Evolutionary conservation across 1,140 invertebrate genomes (phyloP), one percentile per base, ranked within the genome.

Genomic region (Choristoneura fumiferana): DNA sequence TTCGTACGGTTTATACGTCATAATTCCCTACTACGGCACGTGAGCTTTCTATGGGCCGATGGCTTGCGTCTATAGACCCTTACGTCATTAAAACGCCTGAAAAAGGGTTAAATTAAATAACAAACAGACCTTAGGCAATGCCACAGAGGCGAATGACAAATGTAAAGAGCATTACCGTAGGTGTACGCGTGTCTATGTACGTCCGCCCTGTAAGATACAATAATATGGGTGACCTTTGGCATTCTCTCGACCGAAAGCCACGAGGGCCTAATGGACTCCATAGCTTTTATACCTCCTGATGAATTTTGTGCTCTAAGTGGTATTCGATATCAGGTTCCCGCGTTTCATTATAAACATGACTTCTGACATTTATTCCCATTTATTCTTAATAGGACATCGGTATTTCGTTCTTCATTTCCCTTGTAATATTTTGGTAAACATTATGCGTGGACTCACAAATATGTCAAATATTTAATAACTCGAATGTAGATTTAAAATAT

Each of bases 221-320:
- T 60, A 40, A 22, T 34, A 18, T 57, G 45, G 52, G 40, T 57
- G 70, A 74, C 73, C 76, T 71, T 78, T 74, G 65, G 59, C 71
- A 72, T 74, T 70, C 66, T 17, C 43, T 17, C 58, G 18, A 37
- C 34, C 34, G 63, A 63, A 49, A 60, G 59, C 65, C 58, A 61
- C 60, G 64, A 45, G 40, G 37, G 56, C 60, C 69, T 79, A 79
- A 79, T 76, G 73, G 73, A 73, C 69, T 73, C 76, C 33, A 54
- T 54, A 35, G 34, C 29, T 79, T 76, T 73, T 77, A 70, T 72
- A 62, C 64, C 66, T 67, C 66, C 63, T 79, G 73, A 79, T 76
- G 70, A 71, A 76, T 76, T 70, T 71, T 78, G 67, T 71, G 56
- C 70, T 12, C 43, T 22, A 33, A 29, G 43, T 18, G 43, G 29